These are phyloP conservation scores for Molanna angustata DNA, from an alignment of 2,888 invertebrate species.

Conservation along the genomic window DNA sequence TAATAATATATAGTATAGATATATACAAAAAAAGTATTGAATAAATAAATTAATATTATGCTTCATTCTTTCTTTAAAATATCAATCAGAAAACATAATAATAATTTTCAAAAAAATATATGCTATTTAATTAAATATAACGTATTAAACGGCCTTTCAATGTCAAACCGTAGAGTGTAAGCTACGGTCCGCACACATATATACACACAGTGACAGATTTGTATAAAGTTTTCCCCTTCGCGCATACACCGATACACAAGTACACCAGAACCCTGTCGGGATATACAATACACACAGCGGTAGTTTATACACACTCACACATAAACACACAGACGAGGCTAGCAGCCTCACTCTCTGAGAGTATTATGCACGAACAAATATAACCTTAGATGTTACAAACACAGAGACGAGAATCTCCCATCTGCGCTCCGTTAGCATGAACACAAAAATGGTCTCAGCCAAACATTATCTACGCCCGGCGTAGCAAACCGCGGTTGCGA, in stretches of 20 bases:
- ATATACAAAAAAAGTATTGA: too few species aligned
- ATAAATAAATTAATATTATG: too few species aligned
- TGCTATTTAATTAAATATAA: too few species aligned
- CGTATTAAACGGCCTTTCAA: conserved; percentile 24
- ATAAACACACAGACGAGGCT: not conserved
- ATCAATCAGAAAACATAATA: too few species aligned
- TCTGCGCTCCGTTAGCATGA: conserved; percentile 16
- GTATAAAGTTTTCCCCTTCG: conserved; percentile 9
- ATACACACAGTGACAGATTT: conserved; percentile 10
- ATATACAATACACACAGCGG: too few species aligned
- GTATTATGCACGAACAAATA: conserved; percentile 17
- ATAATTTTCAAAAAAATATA: too few species aligned
- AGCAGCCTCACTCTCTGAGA: conserved; percentile 9
- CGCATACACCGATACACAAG: not conserved
- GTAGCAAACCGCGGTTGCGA: conserved; percentile 8
- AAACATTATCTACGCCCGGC: conserved; percentile 16
- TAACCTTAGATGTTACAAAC: conserved; percentile 21
- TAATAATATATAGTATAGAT: too few species aligned
- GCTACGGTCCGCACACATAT: conserved; percentile 1
- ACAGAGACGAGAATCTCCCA: conserved; percentile 9
- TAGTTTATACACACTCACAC: too few species aligned
- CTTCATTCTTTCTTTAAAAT: too few species aligned
- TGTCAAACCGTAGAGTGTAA: conserved; percentile 15
- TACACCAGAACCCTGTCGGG: too few species aligned
- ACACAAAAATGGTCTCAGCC: conserved; percentile 20